Evolutionary conservation across 2,797 vertebrate species (phyloP), one percentile per base, ranked within the genome.

Genomic region (Fringilla coelebs): DNA sequence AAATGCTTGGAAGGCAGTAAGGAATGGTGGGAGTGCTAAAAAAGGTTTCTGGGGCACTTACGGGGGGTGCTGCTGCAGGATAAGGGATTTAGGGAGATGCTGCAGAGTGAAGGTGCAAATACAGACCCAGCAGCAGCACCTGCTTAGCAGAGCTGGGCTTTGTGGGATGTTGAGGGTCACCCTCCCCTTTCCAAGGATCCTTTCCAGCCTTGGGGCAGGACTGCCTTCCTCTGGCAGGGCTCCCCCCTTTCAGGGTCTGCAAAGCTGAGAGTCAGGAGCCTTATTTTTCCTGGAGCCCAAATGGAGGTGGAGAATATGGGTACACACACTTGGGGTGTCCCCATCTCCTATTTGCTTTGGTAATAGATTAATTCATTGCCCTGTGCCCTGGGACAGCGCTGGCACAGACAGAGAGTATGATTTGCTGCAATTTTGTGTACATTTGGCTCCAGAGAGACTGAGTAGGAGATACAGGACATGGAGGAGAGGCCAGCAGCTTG

Each of bases 301-400:
- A 6, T 4, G 5, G 54, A 24, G 11, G 34, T 5, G 9, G 29
- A 57, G 34, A 38, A 24, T 66, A 29, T 32, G 26, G 29, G 28
- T 36, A 25, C 13, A 7, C 0, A 0, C 2, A 3, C n/a, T 41
- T 38, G 34, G 26, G 34, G 31, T 46, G 17, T 45, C 13, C 29
- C 63, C 12, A 4, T 20, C 17, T 1, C 58, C 54, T 43, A 0
- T 49, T 61, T 7, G 1, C 43, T 63, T 67, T 60, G 55, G 16
- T n/a, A 49, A 7, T 40, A 22, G 19, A 29, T 58, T 51, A 5
- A 31, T 72, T 31, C 25, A 4, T 10, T 57, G 28, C 13, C 32
- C 34, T 2, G 6, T 21, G 49, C 34, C 29, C 36, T n/a, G 60
- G 34, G 28, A 46, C 21, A 29, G 77, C 10, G 2, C 22, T 52